These are phyloP conservation scores for Chitala chitala DNA, from an alignment of 2,113 vertebrate genomes.

Conservation along the genomic window DNA sequence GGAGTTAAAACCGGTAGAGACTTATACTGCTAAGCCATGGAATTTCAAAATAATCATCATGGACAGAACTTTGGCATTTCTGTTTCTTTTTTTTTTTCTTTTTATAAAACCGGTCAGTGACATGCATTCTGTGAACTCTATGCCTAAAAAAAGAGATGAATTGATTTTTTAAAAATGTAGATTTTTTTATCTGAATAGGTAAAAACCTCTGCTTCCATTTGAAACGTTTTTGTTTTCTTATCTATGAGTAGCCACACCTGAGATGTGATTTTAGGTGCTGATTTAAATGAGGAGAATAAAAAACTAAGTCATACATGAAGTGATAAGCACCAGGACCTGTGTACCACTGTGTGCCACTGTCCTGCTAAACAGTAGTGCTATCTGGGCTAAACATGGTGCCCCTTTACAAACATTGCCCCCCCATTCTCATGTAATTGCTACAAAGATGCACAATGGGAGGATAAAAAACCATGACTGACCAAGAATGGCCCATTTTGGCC, in stretches of 20 bases:
- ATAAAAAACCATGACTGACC: no score
- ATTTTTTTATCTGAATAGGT: neutral
- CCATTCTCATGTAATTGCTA: no score
- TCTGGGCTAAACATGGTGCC: slow-evolving; percentile 1
- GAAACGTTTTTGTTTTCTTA: neutral
- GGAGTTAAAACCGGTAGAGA: slow-evolving; percentile 16
- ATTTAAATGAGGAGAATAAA: no score
- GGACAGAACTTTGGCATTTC: slow-evolving; percentile 7
- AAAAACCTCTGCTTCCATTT: neutral
- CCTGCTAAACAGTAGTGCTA: slow-evolving; percentile 3
- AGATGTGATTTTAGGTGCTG: neutral
- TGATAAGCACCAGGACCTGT: slow-evolving; percentile 2
- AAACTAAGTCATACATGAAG: no score
- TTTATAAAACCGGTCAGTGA: neutral
- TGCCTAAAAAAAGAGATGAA: neutral
- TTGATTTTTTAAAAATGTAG: no score
- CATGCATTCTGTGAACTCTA: neutral
- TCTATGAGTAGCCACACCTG: neutral
- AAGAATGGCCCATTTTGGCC: no score
- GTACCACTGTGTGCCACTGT: neutral
- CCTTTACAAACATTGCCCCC: no score
- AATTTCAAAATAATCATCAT: slow-evolving; percentile 14
- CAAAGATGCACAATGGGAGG: no score
- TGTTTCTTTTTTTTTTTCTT: neutral
- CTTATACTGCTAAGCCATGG: neutral